phyloP scores from a whole-genome alignment of 64 coral and sea anemone genomes.

The Stichodactyla mertensii region DNA sequence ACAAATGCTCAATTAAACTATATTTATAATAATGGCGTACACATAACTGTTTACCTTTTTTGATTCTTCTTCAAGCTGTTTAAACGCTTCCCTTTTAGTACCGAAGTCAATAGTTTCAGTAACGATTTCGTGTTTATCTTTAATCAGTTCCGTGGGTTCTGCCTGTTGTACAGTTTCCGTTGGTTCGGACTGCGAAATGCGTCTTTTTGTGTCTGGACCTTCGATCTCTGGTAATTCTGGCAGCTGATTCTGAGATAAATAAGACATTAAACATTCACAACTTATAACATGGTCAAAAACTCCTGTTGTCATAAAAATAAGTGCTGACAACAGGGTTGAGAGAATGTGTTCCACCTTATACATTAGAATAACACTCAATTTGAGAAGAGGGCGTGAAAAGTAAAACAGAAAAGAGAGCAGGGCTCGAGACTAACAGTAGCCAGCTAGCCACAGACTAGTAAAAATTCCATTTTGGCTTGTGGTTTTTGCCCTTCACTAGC shows the following conservation, averaged over 20 bases:
- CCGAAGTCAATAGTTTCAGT: not conserved
- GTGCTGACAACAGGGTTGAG: no score
- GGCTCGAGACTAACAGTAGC: no score
- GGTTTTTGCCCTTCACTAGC: no score
- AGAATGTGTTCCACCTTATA: not conserved
- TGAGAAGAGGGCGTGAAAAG: no score
- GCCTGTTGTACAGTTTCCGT: not conserved
- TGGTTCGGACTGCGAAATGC: not conserved
- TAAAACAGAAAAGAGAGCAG: no score
- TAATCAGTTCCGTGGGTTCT: not conserved
- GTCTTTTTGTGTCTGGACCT: not conserved
- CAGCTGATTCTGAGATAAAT: not conserved
- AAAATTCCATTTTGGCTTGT: no score
- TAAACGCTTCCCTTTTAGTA: not conserved
- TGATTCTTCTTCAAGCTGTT: conserved; percentile 23
- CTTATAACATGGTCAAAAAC: no score
- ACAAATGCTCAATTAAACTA: no score
- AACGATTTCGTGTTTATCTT: conserved; percentile 1
- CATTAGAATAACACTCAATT: no score
- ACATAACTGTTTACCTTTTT: not conserved
- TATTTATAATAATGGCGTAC: not conserved
- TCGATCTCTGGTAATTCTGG: conserved; percentile 6
- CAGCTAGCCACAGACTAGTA: no score
- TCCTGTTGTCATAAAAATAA: no score
- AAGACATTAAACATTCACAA: not conserved